Evolutionary conservation across 2,797 vertebrate genomes (phyloP), one percentile per base, ranked within the genome.

Genomic region (Hydrolagus colliei): DNA sequence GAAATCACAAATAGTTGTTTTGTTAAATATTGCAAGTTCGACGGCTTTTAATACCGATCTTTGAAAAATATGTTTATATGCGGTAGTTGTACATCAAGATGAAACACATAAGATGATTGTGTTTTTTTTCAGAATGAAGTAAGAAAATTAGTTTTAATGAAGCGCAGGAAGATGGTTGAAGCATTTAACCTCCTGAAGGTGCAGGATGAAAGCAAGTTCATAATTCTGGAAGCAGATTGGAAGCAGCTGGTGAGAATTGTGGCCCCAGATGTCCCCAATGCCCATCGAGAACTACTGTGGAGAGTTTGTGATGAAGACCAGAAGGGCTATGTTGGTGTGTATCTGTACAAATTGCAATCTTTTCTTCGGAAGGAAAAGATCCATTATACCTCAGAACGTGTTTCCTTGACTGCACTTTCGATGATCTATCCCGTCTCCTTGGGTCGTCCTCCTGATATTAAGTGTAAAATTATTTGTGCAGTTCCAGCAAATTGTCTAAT

Each of bases 181-280:
- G 97, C 96, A 1, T 99, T 98, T 88, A 91, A 92, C 82, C 89
- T 96, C 27, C 90, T 98, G 87, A 96, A 97, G 88, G 95, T 96
- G 87, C 88, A 89, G 71, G 92, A 91, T 20, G 94, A 91, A 32
- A 85, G 86, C 0, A 93, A 93, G 86, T 93, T 92, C 0, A 93
- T 94, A 87, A 94, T 98, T 74, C 91, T 73, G 62, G 94, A 95
- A 87, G 89, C 88, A 3, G 89, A 14, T 32, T 97, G 96, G 96
- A 96, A 92, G 88, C 92, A 89, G 22, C 90, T 97, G 87, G 94
- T 95, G 20, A 94, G 90, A 73, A 88, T 92, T 20, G 96, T 96
- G 85, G 95, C 91, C 1, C 95, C 96, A 0, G 92, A 92, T 85
- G 94, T 96, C 87, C 95, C 94, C 87, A 91, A 74, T 2, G 94